Evolutionary conservation across 30 jellyfish, hydroid and myxozoan genomes (phyloP).

Genomic region (Rhopilema esculentum): DNA sequence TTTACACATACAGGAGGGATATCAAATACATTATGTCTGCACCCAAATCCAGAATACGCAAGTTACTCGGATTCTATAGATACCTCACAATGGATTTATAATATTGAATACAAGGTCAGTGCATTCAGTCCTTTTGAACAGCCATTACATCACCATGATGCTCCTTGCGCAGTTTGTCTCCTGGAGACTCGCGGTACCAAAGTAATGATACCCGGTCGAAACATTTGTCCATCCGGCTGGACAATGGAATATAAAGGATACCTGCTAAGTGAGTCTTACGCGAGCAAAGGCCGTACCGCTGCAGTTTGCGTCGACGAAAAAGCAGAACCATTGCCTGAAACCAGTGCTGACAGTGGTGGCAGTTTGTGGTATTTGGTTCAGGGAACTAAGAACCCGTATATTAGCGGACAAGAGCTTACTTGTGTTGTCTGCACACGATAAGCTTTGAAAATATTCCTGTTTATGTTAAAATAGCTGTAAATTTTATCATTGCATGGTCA

Average conservation of each 20-base stretch:
- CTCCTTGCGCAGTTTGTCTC: constrained; percentile 90
- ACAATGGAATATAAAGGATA: constrained; percentile 83
- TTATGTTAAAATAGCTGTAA: too few relatives aligned
- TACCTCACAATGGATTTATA: constrained; percentile 66
- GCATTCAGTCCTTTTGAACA: constrained; percentile 20
- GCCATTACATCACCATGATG: constrained; percentile 57
- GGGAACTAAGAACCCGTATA: too few relatives aligned
- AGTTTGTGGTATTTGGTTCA: too few relatives aligned
- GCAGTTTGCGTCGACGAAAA: too few relatives aligned
- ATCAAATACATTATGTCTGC: constrained; percentile 95
- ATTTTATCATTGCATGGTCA: too few relatives aligned
- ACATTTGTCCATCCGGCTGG: constrained; percentile 92
- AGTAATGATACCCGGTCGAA: constrained; percentile 92
- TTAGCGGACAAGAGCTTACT: too few relatives aligned
- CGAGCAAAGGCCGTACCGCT: constrained; percentile 79
- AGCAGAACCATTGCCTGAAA: too few relatives aligned
- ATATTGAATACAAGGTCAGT: constrained; percentile 79
- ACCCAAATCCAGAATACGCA: constrained; percentile 63
- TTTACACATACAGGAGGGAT: constrained; percentile 94
- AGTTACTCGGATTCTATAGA: constrained; percentile 53
- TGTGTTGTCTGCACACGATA: too few relatives aligned
- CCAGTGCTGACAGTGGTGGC: too few relatives aligned
- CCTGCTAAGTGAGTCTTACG: constrained; percentile 82
- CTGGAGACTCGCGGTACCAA: constrained; percentile 63
- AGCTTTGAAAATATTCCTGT: too few relatives aligned